Evolutionary conservation across 1,140 invertebrate genomes (phyloP).

Genomic region (Drosophila paulistorum): DNA sequence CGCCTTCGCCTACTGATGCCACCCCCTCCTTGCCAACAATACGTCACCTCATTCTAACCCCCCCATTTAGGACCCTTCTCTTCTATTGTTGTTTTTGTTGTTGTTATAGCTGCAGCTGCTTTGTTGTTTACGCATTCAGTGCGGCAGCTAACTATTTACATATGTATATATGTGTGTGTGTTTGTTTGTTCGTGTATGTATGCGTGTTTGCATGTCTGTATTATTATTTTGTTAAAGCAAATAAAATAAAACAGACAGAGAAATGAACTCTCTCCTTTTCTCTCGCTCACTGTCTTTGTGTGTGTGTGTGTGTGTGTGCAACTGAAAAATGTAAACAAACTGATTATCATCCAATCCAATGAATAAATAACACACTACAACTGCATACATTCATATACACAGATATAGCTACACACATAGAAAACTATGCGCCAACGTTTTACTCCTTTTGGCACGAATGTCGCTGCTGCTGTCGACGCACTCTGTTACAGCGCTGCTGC

Average conservation of each 20-base stretch:
- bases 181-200: constrained; percentile 34
- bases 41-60: background rate
- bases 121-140: constrained; percentile 75
- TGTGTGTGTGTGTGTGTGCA: constrained; percentile 46
- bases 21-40: constrained; percentile 7
- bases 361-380: constrained; percentile 77
- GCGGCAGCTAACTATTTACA: constrained; percentile 24
- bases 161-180: constrained; percentile 30
- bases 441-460: constrained; percentile 57
- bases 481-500: constrained; percentile 1
- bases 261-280: constrained; percentile 50
- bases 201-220: constrained; percentile 71
- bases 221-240: constrained; percentile 78
- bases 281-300: constrained; percentile 1
- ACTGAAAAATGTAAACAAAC: constrained; percentile 83
- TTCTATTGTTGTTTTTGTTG: constrained; percentile 47
- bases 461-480: constrained; percentile 2
- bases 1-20: background rate
- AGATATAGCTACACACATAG: background rate
- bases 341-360: constrained; percentile 82
- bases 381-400: background rate
- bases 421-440: constrained; percentile 34
- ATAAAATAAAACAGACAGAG: constrained; percentile 72
- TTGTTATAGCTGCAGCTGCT: constrained; percentile 71
- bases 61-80: background rate